A percentile compares a stretch with the other conserved stretches of the same genome.
phyloP scores from a whole-genome alignment of 2,888 invertebrate species.

The Andricus quercusramuli region DNA sequence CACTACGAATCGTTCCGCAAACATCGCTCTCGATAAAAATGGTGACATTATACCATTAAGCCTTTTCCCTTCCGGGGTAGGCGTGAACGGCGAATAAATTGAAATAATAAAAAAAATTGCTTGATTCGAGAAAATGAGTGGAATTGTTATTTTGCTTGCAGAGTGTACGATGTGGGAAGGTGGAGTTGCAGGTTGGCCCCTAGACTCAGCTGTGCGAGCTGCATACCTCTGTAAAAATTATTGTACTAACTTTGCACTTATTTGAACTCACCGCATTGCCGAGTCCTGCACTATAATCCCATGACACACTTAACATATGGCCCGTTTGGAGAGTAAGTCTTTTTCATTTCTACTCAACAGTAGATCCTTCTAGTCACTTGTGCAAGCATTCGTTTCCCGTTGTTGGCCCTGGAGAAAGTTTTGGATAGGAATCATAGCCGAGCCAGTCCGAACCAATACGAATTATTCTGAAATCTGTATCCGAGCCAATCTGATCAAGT shows the following conservation, averaged over 20 bases:
- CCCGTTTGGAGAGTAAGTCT: constrained; percentile 75
- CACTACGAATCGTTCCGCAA: too few species aligned
- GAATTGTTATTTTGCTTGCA: constrained; percentile 55
- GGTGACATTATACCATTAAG: too few species aligned
- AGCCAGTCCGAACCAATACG: too few species aligned
- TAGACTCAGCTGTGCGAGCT: constrained; percentile 69
- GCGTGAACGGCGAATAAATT: neutral
- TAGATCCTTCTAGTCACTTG: neutral
- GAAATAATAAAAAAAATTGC: neutral
- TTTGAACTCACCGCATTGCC: constrained; percentile 67
- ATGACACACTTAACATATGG: constrained; percentile 70
- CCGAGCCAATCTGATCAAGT: too few species aligned
- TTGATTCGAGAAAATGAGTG: constrained; percentile 20
- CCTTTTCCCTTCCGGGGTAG: too few species aligned
- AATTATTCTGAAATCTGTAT: too few species aligned
- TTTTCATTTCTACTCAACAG: constrained; percentile 18
- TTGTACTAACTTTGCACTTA: constrained; percentile 72
- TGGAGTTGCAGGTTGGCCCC: constrained; percentile 69
- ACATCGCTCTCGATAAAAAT: too few species aligned
- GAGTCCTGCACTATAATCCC: constrained; percentile 63
- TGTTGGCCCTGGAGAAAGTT: too few species aligned
- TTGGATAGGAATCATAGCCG: too few species aligned
- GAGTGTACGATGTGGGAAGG: constrained; percentile 69
- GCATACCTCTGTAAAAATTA: constrained; percentile 70
- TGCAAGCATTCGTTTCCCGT: neutral